These are phyloP conservation scores for Hydrotaea diabolus DNA, from an alignment of 2,888 invertebrate species.

Conservation along the genomic window DNA sequence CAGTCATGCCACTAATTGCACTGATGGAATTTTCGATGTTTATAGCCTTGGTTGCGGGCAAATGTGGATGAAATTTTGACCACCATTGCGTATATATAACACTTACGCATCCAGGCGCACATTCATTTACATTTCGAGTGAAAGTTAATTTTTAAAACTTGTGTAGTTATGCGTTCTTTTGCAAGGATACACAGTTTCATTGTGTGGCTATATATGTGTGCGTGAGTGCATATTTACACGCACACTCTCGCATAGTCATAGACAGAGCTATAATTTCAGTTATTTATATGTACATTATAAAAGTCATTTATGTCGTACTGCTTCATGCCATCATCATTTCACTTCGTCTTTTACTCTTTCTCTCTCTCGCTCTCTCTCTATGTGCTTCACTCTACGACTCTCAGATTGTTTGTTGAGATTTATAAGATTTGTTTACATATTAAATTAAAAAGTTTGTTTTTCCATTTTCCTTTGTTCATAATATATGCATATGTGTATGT, in stretches of 20 bases:
- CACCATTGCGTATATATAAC: background rate
- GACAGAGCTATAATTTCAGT: background rate
- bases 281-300: background rate
- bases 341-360: background rate
- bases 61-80: too few relatives aligned
- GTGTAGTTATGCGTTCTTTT: background rate
- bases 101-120: background rate
- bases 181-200: too few relatives aligned
- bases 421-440: constrained; percentile 17
- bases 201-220: too few relatives aligned
- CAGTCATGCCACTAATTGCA: too few relatives aligned
- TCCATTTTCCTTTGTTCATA: background rate
- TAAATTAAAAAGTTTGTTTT: constrained; percentile 11
- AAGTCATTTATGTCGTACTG: background rate
- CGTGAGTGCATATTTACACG: background rate
- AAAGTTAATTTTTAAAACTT: background rate
- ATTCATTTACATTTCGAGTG: background rate
- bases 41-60: too few relatives aligned
- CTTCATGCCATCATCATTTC: background rate
- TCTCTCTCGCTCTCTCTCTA: background rate
- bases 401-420: constrained; percentile 6
- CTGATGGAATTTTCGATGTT: too few relatives aligned
- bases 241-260: background rate
- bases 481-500: background rate
- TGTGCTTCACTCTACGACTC: background rate